These are phyloP conservation scores for Peribatodes rhomboidaria DNA, from an alignment of 2,888 invertebrate genomes.

Conservation along the genomic window DNA sequence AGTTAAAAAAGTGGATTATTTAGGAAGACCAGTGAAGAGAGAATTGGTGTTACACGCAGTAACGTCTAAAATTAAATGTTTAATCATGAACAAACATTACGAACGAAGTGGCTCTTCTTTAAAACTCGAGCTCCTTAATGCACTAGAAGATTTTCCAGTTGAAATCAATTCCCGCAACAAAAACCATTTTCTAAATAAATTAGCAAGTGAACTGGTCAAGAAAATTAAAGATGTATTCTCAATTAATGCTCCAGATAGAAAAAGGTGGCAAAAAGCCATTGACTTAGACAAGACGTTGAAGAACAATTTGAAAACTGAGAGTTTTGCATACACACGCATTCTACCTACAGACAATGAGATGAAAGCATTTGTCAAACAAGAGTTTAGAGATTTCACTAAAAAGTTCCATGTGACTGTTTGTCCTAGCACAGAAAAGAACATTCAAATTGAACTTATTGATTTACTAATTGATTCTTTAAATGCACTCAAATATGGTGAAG, in stretches of 20 bases:
- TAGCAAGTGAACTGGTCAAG: conserved; percentile 56
- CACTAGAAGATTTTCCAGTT: conserved; percentile 58
- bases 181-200: conserved; percentile 50
- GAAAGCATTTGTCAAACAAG: conserved; percentile 52
- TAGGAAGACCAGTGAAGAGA: conserved; percentile 47
- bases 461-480: conserved; percentile 57
- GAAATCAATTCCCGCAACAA: conserved; percentile 49
- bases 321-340: conserved; percentile 36
- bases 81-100: conserved; percentile 47
- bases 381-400: conserved; percentile 52
- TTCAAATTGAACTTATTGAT: conserved; percentile 61
- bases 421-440: conserved; percentile 44
- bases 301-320: not conserved
- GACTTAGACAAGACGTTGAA: conserved; percentile 11
- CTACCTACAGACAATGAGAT: conserved; percentile 57
- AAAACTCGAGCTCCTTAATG: conserved; percentile 52
- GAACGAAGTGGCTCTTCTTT: conserved; percentile 46
- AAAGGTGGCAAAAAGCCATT: conserved; percentile 8
- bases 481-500: conserved; percentile 47
- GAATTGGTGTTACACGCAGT: conserved; percentile 47
- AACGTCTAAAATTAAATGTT: conserved; percentile 49
- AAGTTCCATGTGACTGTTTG: conserved; percentile 49
- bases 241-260: conserved; percentile 21
- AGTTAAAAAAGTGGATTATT: conserved; percentile 48
- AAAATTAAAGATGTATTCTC: conserved; percentile 38